Conservation (phyloP, 1,140 invertebrate species). For the Cheumatopsyche charites region DNA sequence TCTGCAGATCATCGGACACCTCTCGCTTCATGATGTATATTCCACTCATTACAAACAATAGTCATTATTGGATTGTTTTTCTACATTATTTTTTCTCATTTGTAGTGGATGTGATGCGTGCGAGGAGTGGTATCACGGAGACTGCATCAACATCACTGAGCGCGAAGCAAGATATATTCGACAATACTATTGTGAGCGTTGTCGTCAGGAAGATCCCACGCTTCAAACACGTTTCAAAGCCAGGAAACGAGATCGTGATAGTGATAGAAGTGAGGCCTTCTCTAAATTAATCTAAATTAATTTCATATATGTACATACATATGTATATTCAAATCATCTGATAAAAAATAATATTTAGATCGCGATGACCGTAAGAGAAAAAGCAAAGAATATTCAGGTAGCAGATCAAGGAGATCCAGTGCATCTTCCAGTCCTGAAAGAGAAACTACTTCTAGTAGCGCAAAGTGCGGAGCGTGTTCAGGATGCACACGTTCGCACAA, state of each 20-base stretch:
- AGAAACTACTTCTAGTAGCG: conserved; percentile 46
- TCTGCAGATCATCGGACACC: conserved; percentile 91
- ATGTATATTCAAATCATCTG: background rate
- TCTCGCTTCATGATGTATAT: conserved; percentile 96
- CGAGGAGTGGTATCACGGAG: conserved; percentile 98
- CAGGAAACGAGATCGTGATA: conserved; percentile 67
- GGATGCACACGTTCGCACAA: conserved; percentile 81
- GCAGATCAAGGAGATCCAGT: conserved; percentile 50
- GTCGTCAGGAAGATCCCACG: conserved; percentile 80
- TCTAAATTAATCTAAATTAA: conserved; percentile 19
- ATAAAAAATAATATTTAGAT: conserved; percentile 48
- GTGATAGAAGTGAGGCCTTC: conserved; percentile 53
- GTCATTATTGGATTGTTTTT: background rate
- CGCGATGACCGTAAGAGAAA: conserved; percentile 61
- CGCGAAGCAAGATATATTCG: conserved; percentile 92
- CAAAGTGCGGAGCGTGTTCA: conserved; percentile 82
- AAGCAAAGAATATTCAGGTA: conserved; percentile 61
- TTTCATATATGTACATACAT: background rate
- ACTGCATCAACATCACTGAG: conserved; percentile 95
- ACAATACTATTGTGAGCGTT: conserved; percentile 90
- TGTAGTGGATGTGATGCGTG: conserved; percentile 91
- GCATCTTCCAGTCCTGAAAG: conserved; percentile 43
- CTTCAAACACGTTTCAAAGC: conserved; percentile 81
- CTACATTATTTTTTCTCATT: background rate
- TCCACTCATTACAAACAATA: conserved; percentile 3